Base-by-base conservation (phyloP, 2,797 vertebrate species). In the Gouania willdenowi region DNA sequence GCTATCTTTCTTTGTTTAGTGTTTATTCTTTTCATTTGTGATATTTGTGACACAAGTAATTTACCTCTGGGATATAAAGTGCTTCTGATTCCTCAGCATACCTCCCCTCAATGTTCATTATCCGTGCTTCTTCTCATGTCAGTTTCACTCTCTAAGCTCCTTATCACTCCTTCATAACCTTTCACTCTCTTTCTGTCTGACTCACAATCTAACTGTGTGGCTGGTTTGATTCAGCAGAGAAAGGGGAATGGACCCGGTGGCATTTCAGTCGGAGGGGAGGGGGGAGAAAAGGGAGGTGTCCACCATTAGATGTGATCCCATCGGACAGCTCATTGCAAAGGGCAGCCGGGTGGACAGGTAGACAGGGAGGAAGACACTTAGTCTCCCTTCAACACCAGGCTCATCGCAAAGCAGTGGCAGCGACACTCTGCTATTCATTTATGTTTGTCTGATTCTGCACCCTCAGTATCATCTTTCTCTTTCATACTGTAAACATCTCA, bases 171-270 rank as follows among this genome's bases (percentile, higher is more conserved):
- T 8, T 0, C 9, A 26, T 30, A 28, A 6, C 33, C 40, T 49
- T 38, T 43, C 3, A 26, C 25, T 39, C 47, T 25, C 31, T 26
- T 25, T 6, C 6, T 40, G 18, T 11, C 20, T 17, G 24, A 10
- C 4, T 17, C 21, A 7, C 25, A 12, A 19, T 18, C 12, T 15
- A 30, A 17, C 1, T 6, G 4, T 11, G 22, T 30, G 28, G 24
- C n/a, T 23, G 43, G 39, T 24, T 56, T 41, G 56, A 65, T 57
- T 69, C 54, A 64, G 58, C 27, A 43, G 64, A 60, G 40, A 25
- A 14, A 30, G 48, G 46, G 75, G 73, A 77, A 77, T 56, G 64
- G 41, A 46, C 59, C 43, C 42, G 10, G 27, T 66, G 56, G 46
- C 51, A 25, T 71, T 73, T 70, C 40, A 66, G 38, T 31, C 26